These are phyloP conservation scores for Pelecanoides urinatrix DNA, from an alignment of 2,113 vertebrate genomes.

Conservation along the genomic window DNA sequence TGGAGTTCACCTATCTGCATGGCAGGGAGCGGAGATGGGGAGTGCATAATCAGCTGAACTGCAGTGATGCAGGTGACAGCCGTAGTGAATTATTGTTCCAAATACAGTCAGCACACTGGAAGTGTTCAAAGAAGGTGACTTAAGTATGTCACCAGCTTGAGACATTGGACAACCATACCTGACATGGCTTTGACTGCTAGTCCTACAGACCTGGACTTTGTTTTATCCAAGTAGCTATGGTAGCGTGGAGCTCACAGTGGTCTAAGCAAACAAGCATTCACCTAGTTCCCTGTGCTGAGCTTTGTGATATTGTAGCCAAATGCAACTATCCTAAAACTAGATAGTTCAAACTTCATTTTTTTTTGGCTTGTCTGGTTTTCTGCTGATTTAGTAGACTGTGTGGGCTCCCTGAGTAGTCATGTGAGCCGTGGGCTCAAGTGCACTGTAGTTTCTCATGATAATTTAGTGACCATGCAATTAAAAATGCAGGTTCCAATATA, in stretches of 20 bases:
- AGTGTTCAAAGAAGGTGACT: not conserved
- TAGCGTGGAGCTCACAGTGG: not conserved
- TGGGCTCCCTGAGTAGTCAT: not conserved
- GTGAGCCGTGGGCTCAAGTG: not conserved
- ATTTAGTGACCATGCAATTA: not conserved
- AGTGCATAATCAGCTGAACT: not conserved
- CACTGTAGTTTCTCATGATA: not conserved
- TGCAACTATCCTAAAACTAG: not conserved
- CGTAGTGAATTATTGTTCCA: not conserved
- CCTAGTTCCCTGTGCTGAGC: not conserved
- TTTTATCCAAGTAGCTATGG: not conserved
- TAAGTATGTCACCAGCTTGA: not conserved
- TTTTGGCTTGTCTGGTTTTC: not conserved
- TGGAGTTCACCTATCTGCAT: not conserved
- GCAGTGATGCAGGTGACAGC: not conserved
- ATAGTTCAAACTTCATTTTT: not conserved
- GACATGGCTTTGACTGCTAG: not conserved
- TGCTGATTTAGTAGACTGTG: not conserved
- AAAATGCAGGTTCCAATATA: not conserved
- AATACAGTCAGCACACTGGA: not conserved
- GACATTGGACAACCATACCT: not conserved
- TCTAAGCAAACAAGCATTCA: not conserved
- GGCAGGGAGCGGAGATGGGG: not conserved
- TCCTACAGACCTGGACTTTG: not conserved
- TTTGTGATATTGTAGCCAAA: not conserved